Conservation (phyloP, 2,113 vertebrate species). For the Pedetes capensis region DNA sequence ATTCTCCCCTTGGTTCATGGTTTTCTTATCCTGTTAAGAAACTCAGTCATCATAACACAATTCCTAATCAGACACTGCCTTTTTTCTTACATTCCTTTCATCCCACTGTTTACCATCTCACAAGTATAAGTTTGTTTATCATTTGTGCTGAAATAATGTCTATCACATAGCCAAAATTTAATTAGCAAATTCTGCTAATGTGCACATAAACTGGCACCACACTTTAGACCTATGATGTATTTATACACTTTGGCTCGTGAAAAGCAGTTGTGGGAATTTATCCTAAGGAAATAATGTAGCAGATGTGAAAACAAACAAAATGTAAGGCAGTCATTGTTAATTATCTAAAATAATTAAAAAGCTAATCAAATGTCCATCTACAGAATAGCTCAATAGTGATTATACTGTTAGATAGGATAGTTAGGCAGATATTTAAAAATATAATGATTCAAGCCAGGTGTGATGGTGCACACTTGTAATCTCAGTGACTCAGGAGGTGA, state of each 20-base stretch:
- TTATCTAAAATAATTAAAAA: neutral
- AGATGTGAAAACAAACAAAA: conserved; percentile 33
- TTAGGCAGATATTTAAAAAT: neutral
- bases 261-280: neutral
- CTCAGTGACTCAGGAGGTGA: no score
- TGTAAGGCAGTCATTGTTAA: neutral
- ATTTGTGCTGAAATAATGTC: neutral
- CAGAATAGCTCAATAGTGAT: neutral
- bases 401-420: neutral
- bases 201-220: neutral
- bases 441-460: neutral
- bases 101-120: neutral
- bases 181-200: neutral
- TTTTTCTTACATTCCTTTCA: neutral
- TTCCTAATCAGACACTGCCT: neutral
- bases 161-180: neutral
- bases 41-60: neutral
- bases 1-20: neutral
- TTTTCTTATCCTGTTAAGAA: neutral
- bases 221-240: neutral
- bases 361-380: neutral
- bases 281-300: conserved; percentile 1
- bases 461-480: neutral
- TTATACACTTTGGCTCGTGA: neutral
- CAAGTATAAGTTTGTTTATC: neutral